phyloP scores from a whole-genome alignment of 2,888 invertebrate genomes.

The Tipula unca region DNA sequence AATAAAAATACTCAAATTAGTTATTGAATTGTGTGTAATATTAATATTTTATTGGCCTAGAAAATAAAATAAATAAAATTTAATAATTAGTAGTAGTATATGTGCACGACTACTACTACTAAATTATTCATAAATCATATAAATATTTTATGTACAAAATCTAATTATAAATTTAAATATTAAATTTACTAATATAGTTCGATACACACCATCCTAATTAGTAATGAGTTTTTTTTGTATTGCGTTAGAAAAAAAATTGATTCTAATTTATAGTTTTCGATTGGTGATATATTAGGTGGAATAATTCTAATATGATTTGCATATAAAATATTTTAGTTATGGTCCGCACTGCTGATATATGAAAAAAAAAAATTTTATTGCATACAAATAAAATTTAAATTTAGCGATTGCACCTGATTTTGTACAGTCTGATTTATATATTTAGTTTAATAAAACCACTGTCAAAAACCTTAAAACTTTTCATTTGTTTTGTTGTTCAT shows the following conservation, averaged over 20 bases:
- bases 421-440: not conserved
- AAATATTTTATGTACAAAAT: not conserved
- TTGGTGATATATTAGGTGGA: not conserved
- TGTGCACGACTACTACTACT: not conserved
- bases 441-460: not conserved
- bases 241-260: not conserved
- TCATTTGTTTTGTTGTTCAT: no score
- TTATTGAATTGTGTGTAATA: not conserved
- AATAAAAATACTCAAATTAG: not conserved
- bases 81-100: not conserved
- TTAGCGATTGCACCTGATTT: not conserved
- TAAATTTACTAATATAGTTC: not conserved
- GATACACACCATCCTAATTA: not conserved
- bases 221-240: not conserved
- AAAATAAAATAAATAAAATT: not conserved
- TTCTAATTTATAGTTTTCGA: not conserved
- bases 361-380: not conserved
- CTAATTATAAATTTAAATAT: not conserved
- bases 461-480: no score
- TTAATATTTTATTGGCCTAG: not conserved
- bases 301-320: not conserved
- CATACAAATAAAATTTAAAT: not conserved
- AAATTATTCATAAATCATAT: not conserved
- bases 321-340: slow-evolving; percentile 1
- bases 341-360: not conserved